Conservation (phyloP, 2,888 invertebrate genomes). For the Amorpha juglandis region DNA sequence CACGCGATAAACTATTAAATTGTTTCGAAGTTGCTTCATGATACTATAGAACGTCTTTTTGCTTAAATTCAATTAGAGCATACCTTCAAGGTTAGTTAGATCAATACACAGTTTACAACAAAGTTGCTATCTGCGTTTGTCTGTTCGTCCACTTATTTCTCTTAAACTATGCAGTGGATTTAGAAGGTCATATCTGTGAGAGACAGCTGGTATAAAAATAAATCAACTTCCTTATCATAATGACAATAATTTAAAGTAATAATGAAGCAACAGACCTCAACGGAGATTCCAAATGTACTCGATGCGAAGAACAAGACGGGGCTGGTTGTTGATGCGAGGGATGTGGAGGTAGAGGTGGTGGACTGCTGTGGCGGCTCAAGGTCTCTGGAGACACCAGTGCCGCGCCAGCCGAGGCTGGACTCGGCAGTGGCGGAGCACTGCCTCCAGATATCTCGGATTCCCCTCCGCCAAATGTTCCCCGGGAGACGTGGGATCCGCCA, state of each 20-base stretch:
- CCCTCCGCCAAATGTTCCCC: slow-evolving; percentile 76
- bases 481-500: slow-evolving; percentile 84
- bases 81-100: not conserved
- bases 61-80: not conserved
- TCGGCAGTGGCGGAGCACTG: slow-evolving; percentile 87
- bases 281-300: slow-evolving; percentile 83
- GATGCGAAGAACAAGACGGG: slow-evolving; percentile 81
- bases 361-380: slow-evolving; percentile 86
- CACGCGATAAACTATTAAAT: not conserved
- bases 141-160: no score
- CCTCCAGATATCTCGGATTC: slow-evolving; percentile 78
- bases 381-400: slow-evolving; percentile 90
- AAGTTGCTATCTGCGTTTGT: no score
- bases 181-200: no score
- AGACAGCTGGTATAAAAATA: no score
- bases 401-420: slow-evolving; percentile 89
- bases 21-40: not conserved
- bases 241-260: no score
- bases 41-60: not conserved
- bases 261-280: slow-evolving; percentile 63
- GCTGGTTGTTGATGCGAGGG: slow-evolving; percentile 82
- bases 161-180: no score
- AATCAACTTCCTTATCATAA: no score
- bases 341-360: slow-evolving; percentile 78
- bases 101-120: no score